Base-by-base conservation (phyloP, 2,888 invertebrate genomes). In the Mechanitis messenoides region DNA sequence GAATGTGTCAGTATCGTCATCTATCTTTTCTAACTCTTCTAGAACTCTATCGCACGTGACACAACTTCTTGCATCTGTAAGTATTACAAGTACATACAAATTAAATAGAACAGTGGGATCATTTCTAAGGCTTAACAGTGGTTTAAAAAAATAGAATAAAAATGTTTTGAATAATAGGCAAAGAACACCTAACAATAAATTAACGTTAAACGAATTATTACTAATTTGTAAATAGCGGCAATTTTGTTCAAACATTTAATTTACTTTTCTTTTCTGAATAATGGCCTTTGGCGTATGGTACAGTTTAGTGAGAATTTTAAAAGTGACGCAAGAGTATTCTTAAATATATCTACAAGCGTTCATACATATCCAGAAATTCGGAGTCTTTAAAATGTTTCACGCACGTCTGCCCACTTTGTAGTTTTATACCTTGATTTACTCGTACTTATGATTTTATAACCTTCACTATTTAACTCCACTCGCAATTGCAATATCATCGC, bases 1-100 rank as follows among this genome's bases (percentile, higher is more conserved):
- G 84, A 97, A 97, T 60, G 95, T 94, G 90, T 97, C 97, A 72
- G 97, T 97, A 91, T 97, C 97, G 91, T 97, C 97, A 92, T 97
- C 97, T 83, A 97, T 97, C 90, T 96, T 96, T 91, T 97, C 97
- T 83, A 97, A 91, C 90, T 97, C 96, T 77, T 94, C 95, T 87
- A 96, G 91, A 80, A 96, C 96, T 88, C 95, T 95, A 91, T 96
- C 96, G 91, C 96, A 96, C 77, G 96, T 96, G 80, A 95, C 94
- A 90, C 96, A 96, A 90, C 96, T 96, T 87, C 96, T 93, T 77
- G 96, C 95, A 92, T 96, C 96, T 96, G 91, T 38, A 59, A 45
- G 55, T 33, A 35, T 45, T 12, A n/a, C 45, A 35, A 38, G n/a
- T 50, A n/a, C 45, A 45, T 45, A 45, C n/a, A 50, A 38, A 45